Evolutionary conservation across 2,888 invertebrate species (phyloP).

Genomic region (Polyommatus iphigenia): DNA sequence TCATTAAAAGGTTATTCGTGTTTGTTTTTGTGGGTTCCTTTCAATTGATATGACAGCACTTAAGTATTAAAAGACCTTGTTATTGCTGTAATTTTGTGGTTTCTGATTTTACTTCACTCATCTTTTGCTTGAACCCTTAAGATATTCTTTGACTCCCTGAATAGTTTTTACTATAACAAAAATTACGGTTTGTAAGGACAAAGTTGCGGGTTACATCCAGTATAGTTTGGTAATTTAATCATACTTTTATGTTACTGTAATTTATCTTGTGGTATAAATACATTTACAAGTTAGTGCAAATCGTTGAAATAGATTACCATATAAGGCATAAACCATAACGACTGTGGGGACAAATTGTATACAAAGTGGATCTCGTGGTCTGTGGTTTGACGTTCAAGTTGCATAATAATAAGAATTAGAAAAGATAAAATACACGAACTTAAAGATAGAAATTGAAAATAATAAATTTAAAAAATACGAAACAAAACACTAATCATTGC

Average conservation of each 20-base stretch:
- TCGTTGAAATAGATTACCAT: neutral
- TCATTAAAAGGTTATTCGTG: neutral
- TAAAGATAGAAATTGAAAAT: neutral
- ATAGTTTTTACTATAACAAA: too few species aligned
- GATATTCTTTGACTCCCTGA: too few species aligned
- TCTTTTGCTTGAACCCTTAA: too few species aligned
- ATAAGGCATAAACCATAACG: conserved; percentile 18
- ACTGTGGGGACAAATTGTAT: conserved; percentile 17
- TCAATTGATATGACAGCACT: neutral
- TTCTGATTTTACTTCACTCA: too few species aligned
- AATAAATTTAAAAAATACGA: neutral
- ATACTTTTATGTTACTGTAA: neutral
- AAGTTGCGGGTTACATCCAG: too few species aligned
- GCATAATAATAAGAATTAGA: neutral
- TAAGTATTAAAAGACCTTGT: neutral
- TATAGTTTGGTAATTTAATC: neutral
- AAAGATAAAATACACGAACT: neutral
- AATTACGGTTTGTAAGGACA: too few species aligned
- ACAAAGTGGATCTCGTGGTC: conserved; percentile 16
- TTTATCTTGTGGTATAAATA: neutral
- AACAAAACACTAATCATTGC: neutral
- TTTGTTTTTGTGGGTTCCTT: neutral
- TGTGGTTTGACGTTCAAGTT: conserved; percentile 14
- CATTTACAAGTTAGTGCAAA: neutral
- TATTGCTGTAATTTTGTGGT: too few species aligned